These are phyloP conservation scores for Drosophila teissieri DNA, from an alignment of 1,140 invertebrate genomes.

Conservation along the genomic window DNA sequence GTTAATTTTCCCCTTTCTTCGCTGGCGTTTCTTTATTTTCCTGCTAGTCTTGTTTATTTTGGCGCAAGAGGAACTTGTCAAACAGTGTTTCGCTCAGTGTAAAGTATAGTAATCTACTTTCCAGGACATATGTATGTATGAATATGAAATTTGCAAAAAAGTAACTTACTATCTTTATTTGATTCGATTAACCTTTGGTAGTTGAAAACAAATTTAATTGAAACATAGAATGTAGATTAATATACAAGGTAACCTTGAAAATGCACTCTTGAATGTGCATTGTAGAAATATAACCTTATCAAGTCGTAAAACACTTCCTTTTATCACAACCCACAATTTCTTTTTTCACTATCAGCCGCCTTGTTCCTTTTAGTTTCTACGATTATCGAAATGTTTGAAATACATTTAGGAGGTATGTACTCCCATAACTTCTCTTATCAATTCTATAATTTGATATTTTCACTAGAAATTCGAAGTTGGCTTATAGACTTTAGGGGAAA, in stretches of 20 bases:
- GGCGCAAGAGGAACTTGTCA: too few relatives aligned
- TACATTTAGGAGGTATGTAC: conserved; percentile 1
- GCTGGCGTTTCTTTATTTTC: conserved; percentile 1
- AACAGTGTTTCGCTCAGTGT: too few relatives aligned
- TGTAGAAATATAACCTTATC: neutral
- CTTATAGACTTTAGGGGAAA: conserved; percentile 42
- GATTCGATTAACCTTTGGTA: neutral
- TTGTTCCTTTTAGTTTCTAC: neutral
- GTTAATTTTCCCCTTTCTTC: conserved; percentile 18
- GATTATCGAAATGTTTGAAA: conserved; percentile 4
- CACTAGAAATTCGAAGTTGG: neutral
- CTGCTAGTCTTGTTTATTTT: neutral
- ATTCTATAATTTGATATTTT: neutral
- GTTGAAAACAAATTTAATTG: neutral
- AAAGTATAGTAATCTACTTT: neutral
- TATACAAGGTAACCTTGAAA: neutral
- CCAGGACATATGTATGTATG: too few relatives aligned
- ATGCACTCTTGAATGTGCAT: neutral
- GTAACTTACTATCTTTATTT: neutral
- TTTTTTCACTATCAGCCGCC: neutral
- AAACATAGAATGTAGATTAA: neutral
- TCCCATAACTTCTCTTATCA: conserved; percentile 3
- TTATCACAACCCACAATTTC: conserved; percentile 8
- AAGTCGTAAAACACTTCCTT: neutral
- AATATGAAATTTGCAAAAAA: too few relatives aligned